Conservation (phyloP, 2,888 invertebrate genomes). For the Acanthacorydalis orientalis region DNA sequence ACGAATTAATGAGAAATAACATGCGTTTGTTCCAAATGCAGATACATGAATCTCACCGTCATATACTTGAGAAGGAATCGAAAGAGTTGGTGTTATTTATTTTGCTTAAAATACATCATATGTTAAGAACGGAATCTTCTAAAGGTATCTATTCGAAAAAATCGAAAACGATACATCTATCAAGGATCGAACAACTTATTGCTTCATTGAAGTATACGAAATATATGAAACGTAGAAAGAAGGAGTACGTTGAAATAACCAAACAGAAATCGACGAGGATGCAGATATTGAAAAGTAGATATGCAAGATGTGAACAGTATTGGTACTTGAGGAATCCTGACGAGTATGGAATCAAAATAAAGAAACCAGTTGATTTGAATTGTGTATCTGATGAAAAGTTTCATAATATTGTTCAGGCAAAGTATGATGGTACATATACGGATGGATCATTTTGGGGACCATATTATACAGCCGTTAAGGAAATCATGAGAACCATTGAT, state of each 20-base stretch:
- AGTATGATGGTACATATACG: no score
- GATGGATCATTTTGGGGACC: background rate
- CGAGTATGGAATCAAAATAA: background rate
- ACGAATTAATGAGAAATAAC: background rate
- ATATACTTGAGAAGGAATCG: conserved; percentile 13
- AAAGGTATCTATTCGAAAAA: conserved; percentile 18
- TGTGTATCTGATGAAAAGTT: background rate
- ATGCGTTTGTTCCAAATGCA: background rate
- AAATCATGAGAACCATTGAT: conserved; percentile 2
- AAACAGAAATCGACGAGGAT: background rate
- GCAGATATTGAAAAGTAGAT: background rate
- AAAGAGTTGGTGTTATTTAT: conserved; percentile 18
- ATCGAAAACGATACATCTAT: conserved; percentile 16
- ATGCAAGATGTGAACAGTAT: conserved; percentile 3
- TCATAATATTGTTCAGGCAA: background rate
- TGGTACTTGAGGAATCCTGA: conserved; percentile 3
- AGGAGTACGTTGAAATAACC: conserved; percentile 9
- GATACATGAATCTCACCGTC: conserved; percentile 6
- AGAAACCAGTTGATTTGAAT: no score
- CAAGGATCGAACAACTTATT: conserved; percentile 19
- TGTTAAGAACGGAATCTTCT: conserved; percentile 17
- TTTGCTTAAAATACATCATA: conserved; percentile 24
- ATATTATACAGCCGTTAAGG: background rate
- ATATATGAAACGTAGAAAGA: conserved; percentile 17
- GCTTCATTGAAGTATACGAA: conserved; percentile 15